Percentiles rank a stretch among this genome's conserved stretches.
These are phyloP conservation scores for Vespertilio murinus DNA, from an alignment of 2,797 vertebrate species.

Conservation along the genomic window DNA sequence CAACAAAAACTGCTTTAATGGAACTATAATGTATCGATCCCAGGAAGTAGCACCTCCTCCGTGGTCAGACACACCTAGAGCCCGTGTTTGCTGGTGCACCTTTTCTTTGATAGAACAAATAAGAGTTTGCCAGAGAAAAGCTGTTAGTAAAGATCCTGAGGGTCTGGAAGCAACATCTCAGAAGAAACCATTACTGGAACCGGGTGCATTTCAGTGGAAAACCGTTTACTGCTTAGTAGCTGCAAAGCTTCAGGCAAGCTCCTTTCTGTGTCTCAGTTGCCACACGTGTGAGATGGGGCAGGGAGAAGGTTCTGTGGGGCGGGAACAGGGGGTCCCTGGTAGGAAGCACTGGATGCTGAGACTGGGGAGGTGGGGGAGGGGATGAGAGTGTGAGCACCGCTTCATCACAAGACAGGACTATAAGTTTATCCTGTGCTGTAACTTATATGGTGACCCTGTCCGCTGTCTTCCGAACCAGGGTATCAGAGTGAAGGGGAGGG, in stretches of 20 bases:
- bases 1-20: constrained; percentile 25
- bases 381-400: neutral
- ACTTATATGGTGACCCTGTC: neutral
- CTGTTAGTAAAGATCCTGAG: neutral
- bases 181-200: neutral
- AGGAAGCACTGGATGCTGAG: neutral
- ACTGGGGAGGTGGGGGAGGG: neutral
- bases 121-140: neutral
- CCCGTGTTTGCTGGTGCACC: neutral
- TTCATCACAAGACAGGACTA: neutral
- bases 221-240: neutral
- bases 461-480: neutral
- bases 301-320: neutral
- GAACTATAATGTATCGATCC: neutral
- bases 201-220: neutral
- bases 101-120: neutral
- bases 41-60: neutral
- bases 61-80: neutral
- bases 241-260: neutral
- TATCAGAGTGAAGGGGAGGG: neutral
- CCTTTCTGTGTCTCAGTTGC: neutral
- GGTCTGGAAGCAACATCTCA: neutral
- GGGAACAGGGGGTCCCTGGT: fast-evolving
- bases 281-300: neutral
- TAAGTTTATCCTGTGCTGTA: neutral